These are phyloP conservation scores for Neoaliturus tenellus DNA, from an alignment of 2,888 invertebrate genomes.

Conservation along the genomic window DNA sequence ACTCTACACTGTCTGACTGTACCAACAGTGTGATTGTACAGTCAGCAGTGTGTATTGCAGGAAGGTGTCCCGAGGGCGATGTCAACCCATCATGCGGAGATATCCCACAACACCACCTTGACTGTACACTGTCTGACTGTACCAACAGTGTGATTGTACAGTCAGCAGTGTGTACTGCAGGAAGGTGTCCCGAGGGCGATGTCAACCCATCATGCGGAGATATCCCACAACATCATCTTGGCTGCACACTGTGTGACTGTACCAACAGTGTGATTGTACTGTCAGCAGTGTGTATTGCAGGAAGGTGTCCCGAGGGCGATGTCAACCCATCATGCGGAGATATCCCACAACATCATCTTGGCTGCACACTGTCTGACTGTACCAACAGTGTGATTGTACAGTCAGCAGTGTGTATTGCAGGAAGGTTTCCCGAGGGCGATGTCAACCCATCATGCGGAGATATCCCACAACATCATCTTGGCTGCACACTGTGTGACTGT, in stretches of 20 bases:
- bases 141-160: neutral
- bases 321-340: slow-evolving; percentile 28
- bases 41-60: neutral
- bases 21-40: slow-evolving; percentile 12
- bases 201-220: slow-evolving; percentile 12
- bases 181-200: slow-evolving; percentile 23
- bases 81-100: slow-evolving; percentile 32
- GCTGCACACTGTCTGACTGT: neutral
- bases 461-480: neutral
- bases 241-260: neutral
- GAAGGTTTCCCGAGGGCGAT: slow-evolving; percentile 18
- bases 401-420: neutral
- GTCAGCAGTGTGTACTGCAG: neutral
- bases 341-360: neutral
- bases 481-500: neutral
- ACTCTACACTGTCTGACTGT: neutral
- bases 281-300: neutral
- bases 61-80: slow-evolving; percentile 18
- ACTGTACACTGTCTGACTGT: neutral
- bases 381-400: neutral
- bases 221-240: neutral
- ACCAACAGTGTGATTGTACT: neutral
- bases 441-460: slow-evolving; percentile 33
- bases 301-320: slow-evolving; percentile 16
- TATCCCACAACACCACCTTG: neutral